Percentiles rank a stretch among this genome's conserved stretches.
Conservation (phyloP, 1,140 invertebrate species). For the Palaemon carinicauda region DNA sequence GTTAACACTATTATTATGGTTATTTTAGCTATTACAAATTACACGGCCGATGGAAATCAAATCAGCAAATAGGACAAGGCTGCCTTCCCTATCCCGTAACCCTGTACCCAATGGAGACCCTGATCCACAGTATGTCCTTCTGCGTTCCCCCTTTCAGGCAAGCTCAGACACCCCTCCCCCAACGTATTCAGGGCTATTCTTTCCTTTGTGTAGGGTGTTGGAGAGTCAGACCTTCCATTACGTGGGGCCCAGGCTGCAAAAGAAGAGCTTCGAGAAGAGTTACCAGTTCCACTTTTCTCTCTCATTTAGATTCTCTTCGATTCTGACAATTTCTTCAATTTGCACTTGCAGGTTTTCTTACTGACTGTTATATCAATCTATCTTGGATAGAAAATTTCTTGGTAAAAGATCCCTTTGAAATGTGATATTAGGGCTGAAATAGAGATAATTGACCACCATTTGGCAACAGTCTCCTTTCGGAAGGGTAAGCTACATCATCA, state of each 20-base stretch:
- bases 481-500: conserved; percentile 22
- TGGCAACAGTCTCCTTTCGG: conserved; percentile 5
- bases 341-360: background rate
- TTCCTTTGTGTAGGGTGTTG: conserved; percentile 19
- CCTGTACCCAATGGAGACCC: too few relatives aligned
- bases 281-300: background rate
- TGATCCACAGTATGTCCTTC: background rate
- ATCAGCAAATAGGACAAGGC: conserved; percentile 27
- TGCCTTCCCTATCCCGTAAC: too few relatives aligned
- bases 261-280: background rate
- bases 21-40: conserved; percentile 49
- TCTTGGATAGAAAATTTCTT: too few relatives aligned
- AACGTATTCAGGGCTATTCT: conserved; percentile 16
- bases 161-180: background rate
- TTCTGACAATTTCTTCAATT: too few relatives aligned
- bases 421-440: too few relatives aligned
- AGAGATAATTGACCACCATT: background rate
- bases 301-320: background rate
- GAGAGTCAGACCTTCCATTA: conserved; percentile 31
- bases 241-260: background rate
- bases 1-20: conserved; percentile 52
- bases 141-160: background rate
- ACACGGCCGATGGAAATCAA: conserved; percentile 43
- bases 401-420: too few relatives aligned
- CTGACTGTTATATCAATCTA: too few relatives aligned